These are phyloP conservation scores for Cantharis nigra DNA, from an alignment of 2,888 invertebrate genomes.

Conservation along the genomic window DNA sequence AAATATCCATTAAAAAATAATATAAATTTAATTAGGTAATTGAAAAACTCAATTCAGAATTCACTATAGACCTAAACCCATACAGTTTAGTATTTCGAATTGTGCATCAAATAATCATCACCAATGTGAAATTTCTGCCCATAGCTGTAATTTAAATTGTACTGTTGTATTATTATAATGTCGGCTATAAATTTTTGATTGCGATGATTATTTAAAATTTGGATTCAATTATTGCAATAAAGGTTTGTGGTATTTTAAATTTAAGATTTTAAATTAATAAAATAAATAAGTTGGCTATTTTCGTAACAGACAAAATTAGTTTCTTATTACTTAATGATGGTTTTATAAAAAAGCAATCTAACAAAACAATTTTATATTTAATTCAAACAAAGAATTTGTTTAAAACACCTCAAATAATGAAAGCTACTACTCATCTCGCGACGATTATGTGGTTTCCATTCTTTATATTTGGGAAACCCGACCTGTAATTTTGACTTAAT, in stretches of 20 bases:
- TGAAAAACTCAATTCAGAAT: not conserved
- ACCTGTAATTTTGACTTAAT: not conserved
- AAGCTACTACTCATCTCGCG: not conserved
- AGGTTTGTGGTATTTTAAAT: not conserved
- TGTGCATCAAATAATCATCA: constrained; percentile 10
- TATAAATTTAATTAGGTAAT: not conserved
- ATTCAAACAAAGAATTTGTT: not conserved
- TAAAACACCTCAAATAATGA: not conserved
- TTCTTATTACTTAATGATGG: not conserved
- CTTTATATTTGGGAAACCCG: not conserved
- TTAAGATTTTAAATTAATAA: not conserved
- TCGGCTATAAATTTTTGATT: constrained; percentile 2
- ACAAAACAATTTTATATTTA: not conserved
- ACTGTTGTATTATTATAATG: constrained; percentile 10
- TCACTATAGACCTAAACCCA: not conserved
- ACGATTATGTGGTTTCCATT: not conserved
- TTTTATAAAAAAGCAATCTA: not conserved
- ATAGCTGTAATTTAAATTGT: constrained; percentile 9
- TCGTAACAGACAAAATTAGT: not conserved
- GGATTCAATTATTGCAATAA: not conserved
- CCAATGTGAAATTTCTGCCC: constrained; percentile 11
- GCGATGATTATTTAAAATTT: constrained; percentile 1
- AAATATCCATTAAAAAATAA: not conserved
- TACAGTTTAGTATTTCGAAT: constrained; percentile 12
- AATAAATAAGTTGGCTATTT: not conserved